Evolutionary conservation across 2,797 vertebrate species (phyloP).

Genomic region (Phrynocephalus vlangalii): DNA sequence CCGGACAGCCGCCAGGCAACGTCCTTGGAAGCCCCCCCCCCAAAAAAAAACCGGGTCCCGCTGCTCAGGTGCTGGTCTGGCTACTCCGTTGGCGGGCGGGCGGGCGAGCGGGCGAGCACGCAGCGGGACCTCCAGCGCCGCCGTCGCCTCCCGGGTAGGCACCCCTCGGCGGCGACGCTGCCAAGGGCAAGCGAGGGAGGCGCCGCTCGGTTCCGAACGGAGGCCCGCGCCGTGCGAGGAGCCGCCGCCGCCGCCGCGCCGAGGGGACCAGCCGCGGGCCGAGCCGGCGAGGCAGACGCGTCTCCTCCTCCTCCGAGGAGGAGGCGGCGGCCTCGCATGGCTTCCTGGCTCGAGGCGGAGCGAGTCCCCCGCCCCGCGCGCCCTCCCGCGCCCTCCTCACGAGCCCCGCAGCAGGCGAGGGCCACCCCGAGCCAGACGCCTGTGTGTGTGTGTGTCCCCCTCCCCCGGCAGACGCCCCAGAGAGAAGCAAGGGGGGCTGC

Average conservation of each 20-base stretch:
- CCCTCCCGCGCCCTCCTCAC: too few species aligned
- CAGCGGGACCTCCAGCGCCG: too few species aligned
- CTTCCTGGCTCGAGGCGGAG: background rate
- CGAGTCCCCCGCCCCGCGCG: background rate
- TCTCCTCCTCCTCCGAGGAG: background rate
- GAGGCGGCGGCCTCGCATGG: background rate
- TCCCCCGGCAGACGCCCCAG: too few species aligned
- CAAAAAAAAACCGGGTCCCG: too few species aligned
- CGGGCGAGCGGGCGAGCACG: too few species aligned
- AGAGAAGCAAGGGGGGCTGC: too few species aligned
- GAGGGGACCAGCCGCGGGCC: background rate
- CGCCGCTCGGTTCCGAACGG: constrained; percentile 50
- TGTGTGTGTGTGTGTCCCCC: too few species aligned
- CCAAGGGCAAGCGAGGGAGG: constrained; percentile 47
- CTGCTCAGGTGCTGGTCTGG: background rate
- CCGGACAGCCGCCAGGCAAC: constrained; percentile 27
- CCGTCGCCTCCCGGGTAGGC: constrained; percentile 33
- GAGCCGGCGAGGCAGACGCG: constrained; percentile 27
- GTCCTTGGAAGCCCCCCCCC: constrained; percentile 16
- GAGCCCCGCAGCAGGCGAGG: background rate
- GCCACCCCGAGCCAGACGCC: background rate
- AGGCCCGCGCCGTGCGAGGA: constrained; percentile 50
- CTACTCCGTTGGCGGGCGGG: background rate
- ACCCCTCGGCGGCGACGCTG: constrained; percentile 33
- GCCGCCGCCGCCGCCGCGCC: constrained; percentile 25